Evolutionary conservation across 2,888 invertebrate genomes (phyloP).

Genomic region (Drosophila nr. medialis): DNA sequence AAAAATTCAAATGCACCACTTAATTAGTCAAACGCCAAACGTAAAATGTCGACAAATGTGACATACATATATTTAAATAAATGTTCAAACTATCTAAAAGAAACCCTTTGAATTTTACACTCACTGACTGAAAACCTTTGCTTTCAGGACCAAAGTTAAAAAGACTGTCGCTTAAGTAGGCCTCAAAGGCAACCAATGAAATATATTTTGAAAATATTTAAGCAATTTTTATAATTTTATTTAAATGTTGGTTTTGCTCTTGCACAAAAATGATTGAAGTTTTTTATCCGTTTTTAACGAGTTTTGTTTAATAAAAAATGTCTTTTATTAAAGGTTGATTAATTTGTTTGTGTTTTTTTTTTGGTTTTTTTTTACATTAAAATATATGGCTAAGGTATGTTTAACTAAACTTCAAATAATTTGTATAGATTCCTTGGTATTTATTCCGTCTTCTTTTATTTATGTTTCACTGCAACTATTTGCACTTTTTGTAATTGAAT

Average conservation of each 20-base stretch:
- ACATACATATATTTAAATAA: conserved; percentile 18
- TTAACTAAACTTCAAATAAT: conserved; percentile 4
- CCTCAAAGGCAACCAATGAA: background rate
- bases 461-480: conserved; percentile 18
- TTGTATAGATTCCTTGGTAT: background rate
- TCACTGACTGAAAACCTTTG: background rate
- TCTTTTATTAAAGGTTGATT: conserved; percentile 13
- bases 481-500: conserved; percentile 59
- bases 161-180: too few species aligned
- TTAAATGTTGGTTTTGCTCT: conserved; percentile 44
- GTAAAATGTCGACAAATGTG: background rate
- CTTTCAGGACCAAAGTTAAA: background rate
- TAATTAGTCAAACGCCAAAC: conserved; percentile 1
- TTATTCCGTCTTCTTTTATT: background rate
- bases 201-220: conserved; percentile 42
- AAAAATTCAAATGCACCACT: conserved; percentile 23
- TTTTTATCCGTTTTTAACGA: conserved; percentile 53
- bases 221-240: conserved; percentile 59
- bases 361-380: background rate
- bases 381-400: background rate
- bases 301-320: conserved; percentile 33
- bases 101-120: background rate
- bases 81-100: conserved; percentile 24
- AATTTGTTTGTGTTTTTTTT: too few species aligned
- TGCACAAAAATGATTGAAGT: conserved; percentile 76